These are phyloP conservation scores for Acanthis flammea DNA, from an alignment of 2,797 vertebrate genomes.

Conservation along the genomic window DNA sequence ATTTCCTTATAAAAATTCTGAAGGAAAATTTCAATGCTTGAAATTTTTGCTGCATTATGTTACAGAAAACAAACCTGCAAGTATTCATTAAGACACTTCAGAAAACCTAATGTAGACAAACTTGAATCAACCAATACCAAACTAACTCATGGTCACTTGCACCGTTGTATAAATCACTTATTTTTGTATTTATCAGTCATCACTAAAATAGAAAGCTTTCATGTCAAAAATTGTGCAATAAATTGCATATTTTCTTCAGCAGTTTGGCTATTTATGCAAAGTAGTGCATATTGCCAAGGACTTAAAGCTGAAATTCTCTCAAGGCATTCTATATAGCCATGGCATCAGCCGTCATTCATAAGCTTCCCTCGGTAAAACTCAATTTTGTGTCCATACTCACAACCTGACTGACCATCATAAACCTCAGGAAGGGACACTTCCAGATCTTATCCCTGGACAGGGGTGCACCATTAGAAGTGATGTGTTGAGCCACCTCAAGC, in stretches of 20 bases:
- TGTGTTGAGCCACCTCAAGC: background rate
- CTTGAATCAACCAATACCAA: background rate
- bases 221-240: background rate
- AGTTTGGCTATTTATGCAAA: background rate
- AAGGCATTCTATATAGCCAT: background rate
- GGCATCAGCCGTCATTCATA: accelerated
- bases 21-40: background rate
- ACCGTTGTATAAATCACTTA: background rate
- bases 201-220: background rate
- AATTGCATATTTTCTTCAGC: background rate
- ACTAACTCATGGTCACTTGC: background rate
- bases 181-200: background rate
- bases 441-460: background rate
- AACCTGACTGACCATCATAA: background rate
- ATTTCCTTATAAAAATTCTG: background rate
- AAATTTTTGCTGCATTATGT: accelerated
- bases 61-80: background rate
- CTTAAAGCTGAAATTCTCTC: background rate
- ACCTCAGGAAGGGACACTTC: background rate
- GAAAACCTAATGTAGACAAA: background rate
- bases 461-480: accelerated
- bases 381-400: background rate
- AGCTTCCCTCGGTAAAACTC: background rate
- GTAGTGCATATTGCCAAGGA: background rate
- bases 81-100: background rate